Conservation (phyloP, 1,140 invertebrate genomes). For the Stegodyphus dumicola region DNA sequence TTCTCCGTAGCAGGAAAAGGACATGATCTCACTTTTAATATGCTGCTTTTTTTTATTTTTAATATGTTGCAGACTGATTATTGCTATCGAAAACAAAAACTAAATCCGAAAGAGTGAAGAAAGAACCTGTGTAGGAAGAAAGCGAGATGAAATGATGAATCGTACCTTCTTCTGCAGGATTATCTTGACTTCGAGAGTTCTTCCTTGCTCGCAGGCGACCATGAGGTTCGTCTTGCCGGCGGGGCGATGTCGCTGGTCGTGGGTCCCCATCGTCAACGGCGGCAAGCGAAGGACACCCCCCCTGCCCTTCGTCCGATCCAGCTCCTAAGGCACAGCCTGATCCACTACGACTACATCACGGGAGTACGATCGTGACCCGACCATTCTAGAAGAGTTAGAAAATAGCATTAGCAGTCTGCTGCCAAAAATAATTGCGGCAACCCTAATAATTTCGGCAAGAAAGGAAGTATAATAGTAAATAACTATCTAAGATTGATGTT, state of each 20-base stretch:
- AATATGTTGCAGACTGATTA: too few relatives aligned
- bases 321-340: neutral
- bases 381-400: neutral
- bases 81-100: too few relatives aligned
- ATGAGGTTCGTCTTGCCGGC: conserved; percentile 80
- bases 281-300: conserved; percentile 37
- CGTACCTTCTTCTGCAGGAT: conserved; percentile 69
- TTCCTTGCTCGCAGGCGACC: conserved; percentile 86
- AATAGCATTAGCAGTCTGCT: neutral
- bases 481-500: too few relatives aligned
- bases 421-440: too few relatives aligned
- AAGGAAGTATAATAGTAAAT: too few relatives aligned
- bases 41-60: too few relatives aligned
- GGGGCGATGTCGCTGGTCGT: conserved; percentile 28
- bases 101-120: too few relatives aligned
- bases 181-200: conserved; percentile 69
- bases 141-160: neutral
- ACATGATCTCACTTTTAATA: too few relatives aligned
- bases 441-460: too few relatives aligned
- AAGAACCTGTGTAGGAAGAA: too few relatives aligned
- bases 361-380: neutral
- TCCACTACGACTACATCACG: neutral
- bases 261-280: conserved; percentile 30
- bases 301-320: conserved; percentile 27
- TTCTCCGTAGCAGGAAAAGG: too few relatives aligned